Conservation (phyloP, 2,797 vertebrate species). For the Petrocephalus sullivani region DNA sequence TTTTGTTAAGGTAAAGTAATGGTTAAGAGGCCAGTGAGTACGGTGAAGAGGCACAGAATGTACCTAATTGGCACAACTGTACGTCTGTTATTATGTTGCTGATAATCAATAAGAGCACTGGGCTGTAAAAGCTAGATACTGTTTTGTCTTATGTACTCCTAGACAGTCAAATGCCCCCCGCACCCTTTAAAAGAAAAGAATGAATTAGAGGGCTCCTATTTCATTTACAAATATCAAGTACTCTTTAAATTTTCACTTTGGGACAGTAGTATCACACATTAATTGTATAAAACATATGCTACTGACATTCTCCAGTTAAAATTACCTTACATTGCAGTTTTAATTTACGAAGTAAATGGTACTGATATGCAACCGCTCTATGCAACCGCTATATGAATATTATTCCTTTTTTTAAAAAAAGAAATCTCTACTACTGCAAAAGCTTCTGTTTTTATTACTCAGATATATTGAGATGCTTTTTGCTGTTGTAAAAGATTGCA, state of each 20-base stretch:
- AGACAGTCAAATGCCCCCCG: constrained; percentile 2
- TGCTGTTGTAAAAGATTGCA: neutral
- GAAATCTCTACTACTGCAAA: constrained; percentile 26
- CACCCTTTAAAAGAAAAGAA: constrained; percentile 33
- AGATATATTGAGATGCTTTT: neutral
- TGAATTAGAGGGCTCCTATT: constrained; percentile 32
- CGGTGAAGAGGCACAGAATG: neutral
- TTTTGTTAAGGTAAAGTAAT: neutral
- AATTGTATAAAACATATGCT: constrained; percentile 42
- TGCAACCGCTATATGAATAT: constrained; percentile 31
- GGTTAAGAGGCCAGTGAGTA: neutral
- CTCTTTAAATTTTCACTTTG: neutral
- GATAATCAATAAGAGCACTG: neutral
- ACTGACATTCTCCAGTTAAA: constrained; percentile 48
- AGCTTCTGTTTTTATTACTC: constrained; percentile 30
- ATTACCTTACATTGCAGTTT: constrained; percentile 51
- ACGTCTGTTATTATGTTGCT: neutral
- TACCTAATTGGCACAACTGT: neutral
- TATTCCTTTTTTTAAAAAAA: constrained; percentile 40
- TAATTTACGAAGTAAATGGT: constrained; percentile 47
- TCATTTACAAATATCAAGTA: neutral
- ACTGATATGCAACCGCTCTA: constrained; percentile 43
- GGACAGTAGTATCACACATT: constrained; percentile 34
- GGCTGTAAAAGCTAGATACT: neutral
- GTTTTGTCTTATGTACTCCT: neutral